Evolutionary conservation across 2,888 invertebrate species (phyloP).

Genomic region (Macrosoma leucophasiata): DNA sequence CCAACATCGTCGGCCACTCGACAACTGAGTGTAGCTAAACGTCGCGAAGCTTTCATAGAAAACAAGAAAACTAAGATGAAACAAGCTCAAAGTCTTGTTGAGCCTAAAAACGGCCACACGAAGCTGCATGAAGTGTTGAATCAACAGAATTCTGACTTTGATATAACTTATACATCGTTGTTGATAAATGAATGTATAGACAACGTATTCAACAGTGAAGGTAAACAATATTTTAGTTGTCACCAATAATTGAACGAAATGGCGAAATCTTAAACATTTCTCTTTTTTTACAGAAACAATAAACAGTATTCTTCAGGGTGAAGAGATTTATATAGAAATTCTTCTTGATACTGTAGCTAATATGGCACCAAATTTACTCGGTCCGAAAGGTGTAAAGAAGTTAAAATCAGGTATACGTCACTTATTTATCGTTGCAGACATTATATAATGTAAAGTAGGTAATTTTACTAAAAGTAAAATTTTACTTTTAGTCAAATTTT

Average conservation of each 20-base stretch:
- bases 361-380: conserved; percentile 76
- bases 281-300: conserved; percentile 65
- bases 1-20: conserved; percentile 64
- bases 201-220: conserved; percentile 54
- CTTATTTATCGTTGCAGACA: not conserved
- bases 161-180: conserved; percentile 61
- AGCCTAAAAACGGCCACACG: conserved; percentile 52
- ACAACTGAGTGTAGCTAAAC: conserved; percentile 44
- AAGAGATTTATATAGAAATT: conserved; percentile 80
- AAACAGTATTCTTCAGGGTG: conserved; percentile 79
- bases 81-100: conserved; percentile 54
- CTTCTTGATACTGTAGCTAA: conserved; percentile 76
- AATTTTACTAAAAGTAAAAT: too few species aligned
- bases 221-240: conserved; percentile 33
- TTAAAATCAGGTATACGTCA: conserved; percentile 60
- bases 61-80: conserved; percentile 58
- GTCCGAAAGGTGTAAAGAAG: conserved; percentile 77
- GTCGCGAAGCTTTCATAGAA: conserved; percentile 58
- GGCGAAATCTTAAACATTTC: conserved; percentile 2
- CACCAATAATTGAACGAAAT: not conserved
- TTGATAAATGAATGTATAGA: conserved; percentile 57
- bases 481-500: too few species aligned
- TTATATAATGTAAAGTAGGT: too few species aligned
- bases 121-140: conserved; percentile 43
- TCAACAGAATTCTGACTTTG: conserved; percentile 60